Conservation (phyloP, 1,140 invertebrate species). For the Drosophila funebris region DNA sequence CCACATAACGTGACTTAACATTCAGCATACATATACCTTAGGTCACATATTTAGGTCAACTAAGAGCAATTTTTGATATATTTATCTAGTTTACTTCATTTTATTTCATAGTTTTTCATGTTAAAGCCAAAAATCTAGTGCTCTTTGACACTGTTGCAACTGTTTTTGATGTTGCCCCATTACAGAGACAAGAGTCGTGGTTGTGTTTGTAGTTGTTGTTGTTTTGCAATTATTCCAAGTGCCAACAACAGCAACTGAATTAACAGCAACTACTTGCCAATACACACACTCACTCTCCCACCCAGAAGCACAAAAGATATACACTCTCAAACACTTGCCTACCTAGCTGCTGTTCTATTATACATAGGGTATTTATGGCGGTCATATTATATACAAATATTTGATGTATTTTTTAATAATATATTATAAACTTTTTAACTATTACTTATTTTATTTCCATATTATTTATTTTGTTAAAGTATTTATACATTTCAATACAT, state of each 20-base stretch:
- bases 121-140: neutral
- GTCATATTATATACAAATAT: neutral
- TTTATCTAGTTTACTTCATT: neutral
- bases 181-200: too few species aligned
- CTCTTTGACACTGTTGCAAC: slow-evolving; percentile 9
- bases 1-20: neutral
- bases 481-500: too few species aligned
- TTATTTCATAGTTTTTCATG: neutral
- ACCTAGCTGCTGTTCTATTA: neutral
- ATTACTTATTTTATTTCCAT: too few species aligned
- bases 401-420: too few species aligned
- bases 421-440: too few species aligned
- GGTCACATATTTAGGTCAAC: neutral
- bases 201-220: slow-evolving; percentile 25
- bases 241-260: slow-evolving; percentile 50
- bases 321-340: slow-evolving; percentile 3
- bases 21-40: neutral
- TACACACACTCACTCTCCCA: neutral
- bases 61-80: neutral
- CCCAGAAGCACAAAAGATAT: neutral
- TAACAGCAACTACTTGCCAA: slow-evolving; percentile 25
- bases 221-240: slow-evolving; percentile 64
- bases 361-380: neutral
- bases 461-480: too few species aligned
- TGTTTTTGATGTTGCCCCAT: slow-evolving; percentile 4